Base-by-base conservation (phyloP, 2,797 vertebrate genomes). In the Epinephelus awoara region DNA sequence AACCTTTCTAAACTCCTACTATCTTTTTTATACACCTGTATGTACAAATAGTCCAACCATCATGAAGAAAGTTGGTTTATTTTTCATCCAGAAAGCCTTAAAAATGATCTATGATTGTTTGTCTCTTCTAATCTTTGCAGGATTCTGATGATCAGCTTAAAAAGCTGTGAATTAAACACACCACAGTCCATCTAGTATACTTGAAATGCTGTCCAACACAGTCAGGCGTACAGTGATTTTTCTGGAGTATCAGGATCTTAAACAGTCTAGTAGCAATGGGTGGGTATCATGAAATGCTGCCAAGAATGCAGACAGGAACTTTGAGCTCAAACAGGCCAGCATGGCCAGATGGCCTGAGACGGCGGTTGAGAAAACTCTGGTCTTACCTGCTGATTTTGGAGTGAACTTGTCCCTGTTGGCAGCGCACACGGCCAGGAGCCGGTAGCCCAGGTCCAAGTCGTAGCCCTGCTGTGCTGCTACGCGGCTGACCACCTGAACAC, bases 331-430 rank as follows among this genome's bases (percentile, higher is more conserved):
- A 34, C 49, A 14, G 87, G 68, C 80, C 87, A 80, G 81, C 88
- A 78, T 75, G 83, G 72, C 89, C 91, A 93, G 92, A 93, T 93
- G 92, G 91, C 73, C 75, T n/a, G 83, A 88, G 88, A 84, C 12
- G 77, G 66, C 62, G 23, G 79, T 75, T 77, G 84, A 89, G 86
- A 91, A 91, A 87, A 88, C 79, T 83, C 78, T 54, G 83, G 91
- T 93, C 97, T 95, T 96, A 99, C 98, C 98, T 89, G 98, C 98
- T 92, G 98, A 99, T 96, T 99, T 99, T 80, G 98, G 98, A 92
- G 98, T 99, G 96, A 99, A 99, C 95, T 99, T 99, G 96, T 99
- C 98, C 79, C 98, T 96, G 96, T 99, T 99, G 68, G 98, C 98
- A 42, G 98, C 98, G 72, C 98, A 99, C 92, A 99, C 98, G n/a